Conservation (phyloP, 2,797 vertebrate species). For the Anguilla megastoma region DNA sequence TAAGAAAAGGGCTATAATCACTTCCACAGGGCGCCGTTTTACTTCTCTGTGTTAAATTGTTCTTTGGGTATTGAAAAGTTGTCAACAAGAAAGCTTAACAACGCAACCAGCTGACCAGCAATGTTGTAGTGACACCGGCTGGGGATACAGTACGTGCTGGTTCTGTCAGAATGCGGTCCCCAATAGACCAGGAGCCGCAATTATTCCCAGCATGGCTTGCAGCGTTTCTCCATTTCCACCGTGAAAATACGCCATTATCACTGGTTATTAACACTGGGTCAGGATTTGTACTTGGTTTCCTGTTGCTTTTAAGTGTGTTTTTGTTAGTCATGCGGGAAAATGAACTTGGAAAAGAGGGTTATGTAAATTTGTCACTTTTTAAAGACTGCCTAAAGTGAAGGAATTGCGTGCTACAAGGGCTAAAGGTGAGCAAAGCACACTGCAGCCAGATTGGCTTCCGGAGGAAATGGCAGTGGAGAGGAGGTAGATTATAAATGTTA, state of each 20-base stretch:
- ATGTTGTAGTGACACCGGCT: neutral
- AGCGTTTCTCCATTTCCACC: constrained; percentile 1
- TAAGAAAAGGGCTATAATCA: neutral
- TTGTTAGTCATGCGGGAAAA: neutral
- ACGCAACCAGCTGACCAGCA: neutral
- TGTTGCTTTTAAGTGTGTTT: neutral
- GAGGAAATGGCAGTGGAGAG: neutral
- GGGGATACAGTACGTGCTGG: neutral
- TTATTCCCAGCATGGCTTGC: neutral
- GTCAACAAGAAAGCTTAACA: neutral
- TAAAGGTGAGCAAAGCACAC: neutral
- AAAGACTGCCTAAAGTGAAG: neutral
- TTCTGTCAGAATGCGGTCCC: neutral
- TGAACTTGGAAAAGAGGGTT: neutral
- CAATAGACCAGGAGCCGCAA: constrained; percentile 10
- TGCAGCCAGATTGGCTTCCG: neutral
- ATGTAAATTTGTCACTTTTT: neutral
- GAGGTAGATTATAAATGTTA: neutral
- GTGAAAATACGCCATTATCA: constrained; percentile 12
- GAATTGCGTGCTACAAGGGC: neutral
- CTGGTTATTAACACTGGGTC: constrained; percentile 7
- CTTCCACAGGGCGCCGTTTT: neutral
- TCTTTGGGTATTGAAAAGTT: neutral
- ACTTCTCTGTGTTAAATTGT: neutral
- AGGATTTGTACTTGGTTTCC: neutral